phyloP scores from a whole-genome alignment of 2,113 vertebrate species.

The Muntiacus muntjak region DNA sequence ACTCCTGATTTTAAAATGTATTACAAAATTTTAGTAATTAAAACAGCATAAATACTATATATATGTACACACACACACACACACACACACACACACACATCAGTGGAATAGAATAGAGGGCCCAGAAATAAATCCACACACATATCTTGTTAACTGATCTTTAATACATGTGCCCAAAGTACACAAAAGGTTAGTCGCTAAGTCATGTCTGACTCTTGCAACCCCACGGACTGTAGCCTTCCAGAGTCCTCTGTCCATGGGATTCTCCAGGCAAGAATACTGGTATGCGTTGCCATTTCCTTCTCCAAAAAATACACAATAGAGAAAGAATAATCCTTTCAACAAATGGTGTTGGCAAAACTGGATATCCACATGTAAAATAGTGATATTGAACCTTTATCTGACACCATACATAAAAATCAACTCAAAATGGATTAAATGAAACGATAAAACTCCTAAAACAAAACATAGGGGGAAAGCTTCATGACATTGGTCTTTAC shows the following conservation, averaged over 20 bases:
- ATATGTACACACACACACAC: background rate
- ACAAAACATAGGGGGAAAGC: background rate
- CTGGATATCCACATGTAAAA: background rate
- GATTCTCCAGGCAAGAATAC: background rate
- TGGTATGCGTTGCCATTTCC: background rate
- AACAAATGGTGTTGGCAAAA: background rate
- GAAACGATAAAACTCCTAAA: background rate
- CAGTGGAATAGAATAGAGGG: background rate
- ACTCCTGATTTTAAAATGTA: background rate
- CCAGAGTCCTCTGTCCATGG: background rate
- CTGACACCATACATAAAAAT: background rate
- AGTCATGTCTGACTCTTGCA: background rate
- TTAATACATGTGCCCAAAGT: background rate
- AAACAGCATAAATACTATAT: background rate
- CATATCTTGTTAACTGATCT: background rate
- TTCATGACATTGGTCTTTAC: background rate
- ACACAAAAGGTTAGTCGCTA: background rate
- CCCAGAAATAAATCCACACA: background rate
- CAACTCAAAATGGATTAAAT: background rate
- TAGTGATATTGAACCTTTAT: background rate
- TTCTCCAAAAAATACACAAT: background rate
- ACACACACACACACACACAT: too few species aligned
- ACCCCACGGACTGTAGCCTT: background rate
- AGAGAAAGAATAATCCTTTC: background rate
- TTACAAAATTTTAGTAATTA: background rate